These are phyloP conservation scores for Paramormyrops hopkinsi DNA, from an alignment of 2,797 vertebrate species.

Conservation along the genomic window DNA sequence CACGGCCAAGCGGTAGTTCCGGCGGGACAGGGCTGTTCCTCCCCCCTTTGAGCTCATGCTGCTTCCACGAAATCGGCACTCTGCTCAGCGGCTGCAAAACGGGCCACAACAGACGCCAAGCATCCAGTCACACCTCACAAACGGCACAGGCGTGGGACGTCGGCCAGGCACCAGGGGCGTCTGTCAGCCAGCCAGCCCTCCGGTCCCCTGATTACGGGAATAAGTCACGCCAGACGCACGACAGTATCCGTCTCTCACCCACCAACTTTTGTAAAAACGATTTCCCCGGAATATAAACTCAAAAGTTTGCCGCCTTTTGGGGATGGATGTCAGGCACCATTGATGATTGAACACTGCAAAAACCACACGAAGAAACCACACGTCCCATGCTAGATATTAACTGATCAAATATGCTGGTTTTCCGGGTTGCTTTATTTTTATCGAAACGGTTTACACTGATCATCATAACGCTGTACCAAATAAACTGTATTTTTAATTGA, in stretches of 20 bases:
- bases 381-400: neutral
- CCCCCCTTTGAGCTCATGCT: slow-evolving; percentile 84
- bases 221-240: neutral
- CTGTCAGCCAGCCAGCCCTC: neutral
- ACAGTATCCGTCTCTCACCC: neutral
- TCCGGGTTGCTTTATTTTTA: neutral
- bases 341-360: neutral
- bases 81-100: slow-evolving; percentile 23
- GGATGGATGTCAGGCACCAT: neutral
- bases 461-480: neutral
- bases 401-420: neutral
- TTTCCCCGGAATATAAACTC: neutral
- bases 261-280: neutral
- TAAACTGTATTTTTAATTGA: neutral
- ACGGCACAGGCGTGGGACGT: neutral
- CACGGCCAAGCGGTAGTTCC: slow-evolving; percentile 78
- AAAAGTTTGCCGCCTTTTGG: neutral
- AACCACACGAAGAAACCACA: neutral
- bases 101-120: neutral
- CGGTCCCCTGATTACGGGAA: neutral
- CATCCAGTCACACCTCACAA: slow-evolving; percentile 3
- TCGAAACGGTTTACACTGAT: neutral
- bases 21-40: slow-evolving; percentile 69
- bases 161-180: neutral
- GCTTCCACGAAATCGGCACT: slow-evolving; percentile 40